These are phyloP conservation scores for Bergia sp. DNA, from an alignment of 92 coral and sea anemone genomes.

Conservation along the genomic window DNA sequence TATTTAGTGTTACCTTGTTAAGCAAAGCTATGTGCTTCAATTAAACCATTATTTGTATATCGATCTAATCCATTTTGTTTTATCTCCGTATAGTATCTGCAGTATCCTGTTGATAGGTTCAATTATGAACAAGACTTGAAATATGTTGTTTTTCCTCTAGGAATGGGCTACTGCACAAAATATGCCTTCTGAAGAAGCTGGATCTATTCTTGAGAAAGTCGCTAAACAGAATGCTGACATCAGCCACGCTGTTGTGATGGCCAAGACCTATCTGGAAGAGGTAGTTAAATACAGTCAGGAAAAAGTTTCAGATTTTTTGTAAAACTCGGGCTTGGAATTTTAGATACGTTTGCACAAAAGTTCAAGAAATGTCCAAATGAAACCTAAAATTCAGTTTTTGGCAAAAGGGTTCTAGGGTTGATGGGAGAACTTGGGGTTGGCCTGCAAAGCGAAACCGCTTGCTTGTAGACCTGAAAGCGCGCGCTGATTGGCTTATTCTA, in stretches of 20 bases:
- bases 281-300: conserved; percentile 28
- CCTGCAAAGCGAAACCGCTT: no score
- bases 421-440: no score
- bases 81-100: neutral
- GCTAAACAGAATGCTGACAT: conserved; percentile 65
- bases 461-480: no score
- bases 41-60: no score
- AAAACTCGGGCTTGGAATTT: neutral
- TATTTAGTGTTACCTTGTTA: no score
- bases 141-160: conserved; percentile 41
- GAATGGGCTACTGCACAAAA: conserved; percentile 67
- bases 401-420: no score
- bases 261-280: conserved; percentile 73
- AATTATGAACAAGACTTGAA: neutral
- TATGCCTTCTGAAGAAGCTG: conserved; percentile 55
- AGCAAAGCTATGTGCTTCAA: no score
- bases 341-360: no score
- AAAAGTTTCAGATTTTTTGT: neutral
- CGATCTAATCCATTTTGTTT: no score
- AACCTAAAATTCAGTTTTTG: no score
- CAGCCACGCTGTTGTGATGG: conserved; percentile 60
- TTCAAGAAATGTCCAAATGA: no score
- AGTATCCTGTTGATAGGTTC: neutral
- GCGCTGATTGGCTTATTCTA: no score
- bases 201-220: conserved; percentile 54